These are phyloP conservation scores for Drosophila malerkotliana DNA, from an alignment of 1,140 invertebrate species.

Conservation along the genomic window DNA sequence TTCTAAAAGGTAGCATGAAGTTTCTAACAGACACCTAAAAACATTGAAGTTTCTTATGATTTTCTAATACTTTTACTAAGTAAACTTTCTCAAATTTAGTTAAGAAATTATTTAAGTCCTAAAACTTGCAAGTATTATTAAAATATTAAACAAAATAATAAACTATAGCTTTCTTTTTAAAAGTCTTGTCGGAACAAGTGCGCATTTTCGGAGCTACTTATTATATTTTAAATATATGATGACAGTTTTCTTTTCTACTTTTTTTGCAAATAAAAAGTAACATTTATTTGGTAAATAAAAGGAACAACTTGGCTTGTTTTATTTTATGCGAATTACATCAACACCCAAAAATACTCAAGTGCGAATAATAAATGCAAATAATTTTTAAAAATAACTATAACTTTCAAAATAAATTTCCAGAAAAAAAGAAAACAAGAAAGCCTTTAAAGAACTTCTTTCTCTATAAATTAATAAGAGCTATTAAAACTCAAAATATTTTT, in stretches of 20 bases:
- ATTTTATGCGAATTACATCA: background rate
- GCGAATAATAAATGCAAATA: background rate
- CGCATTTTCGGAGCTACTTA: background rate
- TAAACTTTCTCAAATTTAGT: too few species aligned
- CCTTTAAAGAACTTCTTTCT: background rate
- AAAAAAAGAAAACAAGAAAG: background rate
- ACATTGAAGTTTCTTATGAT: too few species aligned
- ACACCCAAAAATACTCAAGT: background rate
- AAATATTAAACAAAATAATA: background rate
- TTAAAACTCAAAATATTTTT: background rate
- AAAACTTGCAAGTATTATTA: background rate
- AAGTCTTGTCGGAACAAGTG: background rate
- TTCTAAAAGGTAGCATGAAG: too few species aligned
- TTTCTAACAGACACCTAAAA: too few species aligned
- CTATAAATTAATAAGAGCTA: background rate
- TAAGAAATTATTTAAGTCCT: too few species aligned
- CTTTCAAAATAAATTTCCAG: background rate
- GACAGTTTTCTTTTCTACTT: background rate
- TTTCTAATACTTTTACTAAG: too few species aligned
- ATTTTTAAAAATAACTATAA: too few species aligned
- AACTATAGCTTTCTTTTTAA: constrained; percentile 20
- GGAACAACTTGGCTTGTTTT: background rate
- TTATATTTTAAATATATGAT: background rate
- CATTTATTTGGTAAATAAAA: too few species aligned
- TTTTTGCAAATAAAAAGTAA: background rate